phyloP scores from a whole-genome alignment of 2,113 vertebrate species.

The Polyodon spathula region DNA sequence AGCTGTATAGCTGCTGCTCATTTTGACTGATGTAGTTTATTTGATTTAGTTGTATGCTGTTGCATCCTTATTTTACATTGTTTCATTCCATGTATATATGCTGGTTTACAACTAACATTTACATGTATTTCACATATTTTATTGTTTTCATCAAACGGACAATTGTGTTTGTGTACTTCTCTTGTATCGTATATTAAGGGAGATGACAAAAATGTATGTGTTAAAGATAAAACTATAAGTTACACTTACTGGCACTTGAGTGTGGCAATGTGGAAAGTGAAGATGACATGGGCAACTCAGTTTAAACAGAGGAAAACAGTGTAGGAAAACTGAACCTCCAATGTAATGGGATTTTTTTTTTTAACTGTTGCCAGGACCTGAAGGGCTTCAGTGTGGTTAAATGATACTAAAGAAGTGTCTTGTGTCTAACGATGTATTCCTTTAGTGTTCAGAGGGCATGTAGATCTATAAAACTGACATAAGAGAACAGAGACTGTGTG shows the following conservation, averaged over 20 bases:
- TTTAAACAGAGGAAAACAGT: background rate
- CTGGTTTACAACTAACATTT: background rate
- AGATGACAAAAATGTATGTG: constrained; percentile 24
- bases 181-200: constrained; percentile 23
- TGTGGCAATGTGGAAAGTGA: constrained; percentile 23
- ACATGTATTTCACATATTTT: constrained; percentile 15
- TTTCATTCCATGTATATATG: background rate
- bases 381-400: background rate
- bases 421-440: background rate
- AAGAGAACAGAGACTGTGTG: too few species aligned
- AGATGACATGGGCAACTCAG: constrained; percentile 16
- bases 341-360: background rate
- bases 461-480: background rate
- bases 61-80: background rate
- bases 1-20: too few species aligned
- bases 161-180: too few species aligned
- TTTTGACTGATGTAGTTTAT: too few species aligned
- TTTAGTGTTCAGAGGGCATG: background rate
- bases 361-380: background rate
- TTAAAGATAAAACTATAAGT: constrained; percentile 16
- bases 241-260: constrained; percentile 20
- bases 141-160: constrained; percentile 16
- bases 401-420: background rate
- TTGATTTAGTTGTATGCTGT: background rate
- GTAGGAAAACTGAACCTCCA: background rate